phyloP scores from a whole-genome alignment of 2,797 vertebrate genomes.

The Pipistrellus pygmaeus region DNA sequence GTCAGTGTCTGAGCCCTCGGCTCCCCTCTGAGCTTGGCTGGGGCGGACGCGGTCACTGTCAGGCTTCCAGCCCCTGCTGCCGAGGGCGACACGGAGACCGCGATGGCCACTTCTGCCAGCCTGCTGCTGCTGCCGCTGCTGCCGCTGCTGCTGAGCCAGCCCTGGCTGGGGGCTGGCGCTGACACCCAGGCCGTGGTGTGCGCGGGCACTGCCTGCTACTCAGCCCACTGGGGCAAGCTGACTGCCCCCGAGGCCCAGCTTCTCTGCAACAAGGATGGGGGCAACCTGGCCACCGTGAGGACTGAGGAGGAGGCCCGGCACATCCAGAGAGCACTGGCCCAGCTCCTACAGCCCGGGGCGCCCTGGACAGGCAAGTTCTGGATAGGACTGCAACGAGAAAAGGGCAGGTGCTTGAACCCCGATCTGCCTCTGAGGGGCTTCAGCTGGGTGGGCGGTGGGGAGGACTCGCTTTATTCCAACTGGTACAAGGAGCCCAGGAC shows the following conservation, averaged over 20 bases:
- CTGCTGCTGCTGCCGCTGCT: background rate
- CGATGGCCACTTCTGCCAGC: background rate
- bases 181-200: constrained; percentile 82
- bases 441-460: constrained; percentile 81
- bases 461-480: constrained; percentile 77
- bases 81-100: background rate
- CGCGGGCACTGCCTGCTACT: constrained; percentile 85
- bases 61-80: background rate
- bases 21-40: background rate
- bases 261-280: constrained; percentile 84
- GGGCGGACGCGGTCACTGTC: background rate
- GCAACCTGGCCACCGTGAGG: constrained; percentile 84
- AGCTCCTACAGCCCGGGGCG: constrained; percentile 1
- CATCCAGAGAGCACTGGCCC: constrained; percentile 78
- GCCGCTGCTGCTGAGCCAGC: constrained; percentile 25
- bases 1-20: background rate
- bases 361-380: constrained; percentile 78
- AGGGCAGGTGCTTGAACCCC: constrained; percentile 79
- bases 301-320: constrained; percentile 79
- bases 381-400: constrained; percentile 86
- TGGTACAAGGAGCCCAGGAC: constrained; percentile 82
- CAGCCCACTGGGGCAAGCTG: constrained; percentile 78
- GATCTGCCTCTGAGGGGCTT: constrained; percentile 85
- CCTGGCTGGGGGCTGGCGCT: fast-evolving
- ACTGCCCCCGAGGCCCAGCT: constrained; percentile 77